Conservation (phyloP, 1,140 invertebrate genomes). For the Elymnias hypermnestra region DNA sequence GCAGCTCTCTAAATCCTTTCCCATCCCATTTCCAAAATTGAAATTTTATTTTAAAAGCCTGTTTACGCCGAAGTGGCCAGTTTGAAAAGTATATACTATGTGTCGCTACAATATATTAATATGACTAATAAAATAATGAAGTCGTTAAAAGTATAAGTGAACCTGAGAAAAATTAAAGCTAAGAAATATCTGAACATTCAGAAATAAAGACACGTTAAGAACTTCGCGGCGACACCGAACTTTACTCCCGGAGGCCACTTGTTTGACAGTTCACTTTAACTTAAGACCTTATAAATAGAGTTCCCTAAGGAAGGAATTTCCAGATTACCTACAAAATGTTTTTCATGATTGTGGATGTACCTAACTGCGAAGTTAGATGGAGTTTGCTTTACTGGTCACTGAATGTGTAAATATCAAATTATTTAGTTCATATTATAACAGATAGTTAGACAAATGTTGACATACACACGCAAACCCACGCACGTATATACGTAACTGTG, state of each 20-base stretch:
- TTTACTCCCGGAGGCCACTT: conserved; percentile 42
- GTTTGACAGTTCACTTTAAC: conserved; percentile 57
- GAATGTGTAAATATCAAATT: no score
- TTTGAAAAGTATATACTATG: no score
- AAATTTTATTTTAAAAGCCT: no score
- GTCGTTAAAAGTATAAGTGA: background rate
- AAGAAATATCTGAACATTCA: conserved; percentile 33
- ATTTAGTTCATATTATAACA: no score
- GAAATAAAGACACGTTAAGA: conserved; percentile 55
- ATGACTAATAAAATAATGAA: background rate
- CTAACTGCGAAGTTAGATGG: background rate
- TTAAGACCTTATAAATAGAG: conserved; percentile 57
- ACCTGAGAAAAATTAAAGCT: conserved; percentile 10
- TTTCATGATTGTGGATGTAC: conserved; percentile 32
- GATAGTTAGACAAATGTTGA: no score
- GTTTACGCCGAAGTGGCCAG: no score
- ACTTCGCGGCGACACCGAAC: conserved; percentile 41
- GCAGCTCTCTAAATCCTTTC: no score
- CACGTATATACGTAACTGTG: no score
- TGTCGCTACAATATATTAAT: no score
- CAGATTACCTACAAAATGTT: conserved; percentile 44
- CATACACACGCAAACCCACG: no score
- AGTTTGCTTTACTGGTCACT: no score
- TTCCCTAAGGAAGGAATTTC: conserved; percentile 37
- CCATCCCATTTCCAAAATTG: no score